Base-by-base conservation (phyloP, 2,113 vertebrate genomes). In the Pagrus major region DNA sequence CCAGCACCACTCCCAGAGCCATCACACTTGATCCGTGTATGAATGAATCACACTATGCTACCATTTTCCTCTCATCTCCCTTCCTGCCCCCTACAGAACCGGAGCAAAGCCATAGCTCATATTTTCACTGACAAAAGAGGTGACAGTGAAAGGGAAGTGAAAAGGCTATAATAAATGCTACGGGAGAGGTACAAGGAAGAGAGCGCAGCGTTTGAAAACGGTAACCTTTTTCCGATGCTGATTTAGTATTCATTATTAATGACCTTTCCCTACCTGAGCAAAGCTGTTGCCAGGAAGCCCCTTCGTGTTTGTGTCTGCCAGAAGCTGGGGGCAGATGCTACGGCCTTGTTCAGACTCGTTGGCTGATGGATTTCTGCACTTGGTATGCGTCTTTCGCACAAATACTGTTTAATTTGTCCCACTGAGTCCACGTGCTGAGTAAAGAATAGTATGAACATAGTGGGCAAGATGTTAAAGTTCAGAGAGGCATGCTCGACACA, bases 181-280 rank as follows among this genome's bases (percentile, higher is more conserved):
- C 29, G 65, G 76, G 67, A 87, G 87, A 88, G 80, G 78, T 92
- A 90, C 91, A 90, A 89, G 88, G 56, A 83, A 87, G 88, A 65
- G 81, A 83, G 84, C 25, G 78, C 65, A 9, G 68, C 55, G 60
- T 89, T 89, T 86, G 86, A 87, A 90, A 90, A 91, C 27, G 65
- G 83, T 90, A 93, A 93, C 91, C 89, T 93, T 94, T 94, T 90
- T 93, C 90, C 84, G 88, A 90, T 90, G 82, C 91, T 91, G 90
- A 91, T 93, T 91, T 91, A 87, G 90, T 92, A 92, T 93, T 92
- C 92, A 94, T 92, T 91, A 93, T 93, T 92, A 92, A 92, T 90
- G 91, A 92, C 92, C 92, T 93, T 94, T 93, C 78, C 73, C 61
- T 89, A 89, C 90, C 87, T 91, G 88, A 86, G 82, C 87, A 88